A percentile compares a stretch with the other conserved stretches of the same genome.
Evolutionary conservation across 2,888 invertebrate genomes (phyloP).

Genomic region (Cantharis rustica): DNA sequence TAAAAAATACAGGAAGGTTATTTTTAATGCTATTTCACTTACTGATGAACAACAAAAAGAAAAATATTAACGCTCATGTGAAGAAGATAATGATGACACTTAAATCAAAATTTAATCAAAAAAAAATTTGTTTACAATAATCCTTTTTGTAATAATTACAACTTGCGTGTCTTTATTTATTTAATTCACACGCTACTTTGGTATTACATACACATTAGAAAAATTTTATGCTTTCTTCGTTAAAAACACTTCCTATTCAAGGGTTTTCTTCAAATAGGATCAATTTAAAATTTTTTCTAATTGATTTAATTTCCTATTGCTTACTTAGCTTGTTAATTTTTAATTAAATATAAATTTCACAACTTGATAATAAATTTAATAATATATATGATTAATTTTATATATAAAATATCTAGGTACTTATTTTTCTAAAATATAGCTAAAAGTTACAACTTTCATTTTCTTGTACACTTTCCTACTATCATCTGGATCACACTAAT

Average conservation of each 20-base stretch:
- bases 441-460: not conserved
- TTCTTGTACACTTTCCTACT: not conserved
- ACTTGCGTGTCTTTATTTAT: not conserved
- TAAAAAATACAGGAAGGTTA: not conserved
- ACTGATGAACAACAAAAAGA: not conserved
- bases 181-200: not conserved
- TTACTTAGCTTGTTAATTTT: too few species aligned
- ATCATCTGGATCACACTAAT: not conserved
- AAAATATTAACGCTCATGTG: not conserved
- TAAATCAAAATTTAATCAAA: not conserved
- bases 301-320: too few species aligned
- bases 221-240: slow-evolving; percentile 1
- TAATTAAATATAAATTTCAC: too few species aligned
- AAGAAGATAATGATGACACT: not conserved
- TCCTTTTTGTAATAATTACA: not conserved
- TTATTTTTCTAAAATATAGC: not conserved
- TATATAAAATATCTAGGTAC: not conserved
- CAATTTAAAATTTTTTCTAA: not conserved
- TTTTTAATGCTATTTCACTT: not conserved
- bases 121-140: not conserved
- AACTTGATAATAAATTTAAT: too few species aligned
- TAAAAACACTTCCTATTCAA: not conserved
- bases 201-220: not conserved
- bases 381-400: too few species aligned
- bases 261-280: not conserved